phyloP scores from a whole-genome alignment of 2,797 vertebrate species.

The Crocidura indochinensis region DNA sequence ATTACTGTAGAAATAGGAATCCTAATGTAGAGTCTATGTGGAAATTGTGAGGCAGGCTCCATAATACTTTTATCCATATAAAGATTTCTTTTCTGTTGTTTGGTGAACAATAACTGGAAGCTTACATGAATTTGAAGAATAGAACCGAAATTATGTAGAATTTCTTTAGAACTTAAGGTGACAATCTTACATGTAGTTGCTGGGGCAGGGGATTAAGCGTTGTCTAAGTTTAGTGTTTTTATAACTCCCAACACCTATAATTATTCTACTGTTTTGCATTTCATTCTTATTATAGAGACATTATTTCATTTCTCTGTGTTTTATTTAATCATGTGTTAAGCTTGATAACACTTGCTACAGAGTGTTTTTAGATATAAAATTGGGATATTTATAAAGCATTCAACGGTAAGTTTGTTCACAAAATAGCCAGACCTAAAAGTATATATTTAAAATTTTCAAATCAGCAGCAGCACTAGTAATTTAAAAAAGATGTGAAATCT shows the following conservation, averaged over 20 bases:
- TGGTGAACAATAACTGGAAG: neutral
- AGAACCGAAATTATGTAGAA: neutral
- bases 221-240: neutral
- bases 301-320: constrained; percentile 53
- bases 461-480: neutral
- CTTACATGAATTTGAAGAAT: neutral
- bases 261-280: neutral
- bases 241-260: neutral
- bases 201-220: neutral
- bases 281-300: constrained; percentile 2
- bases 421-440: constrained; percentile 27
- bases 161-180: neutral
- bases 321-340: constrained; percentile 51
- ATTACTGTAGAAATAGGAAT: constrained; percentile 21
- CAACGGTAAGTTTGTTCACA: constrained; percentile 35
- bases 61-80: neutral
- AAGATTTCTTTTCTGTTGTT: constrained; percentile 1
- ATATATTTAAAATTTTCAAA: constrained; percentile 38
- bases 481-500: neutral
- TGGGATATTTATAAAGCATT: constrained; percentile 24
- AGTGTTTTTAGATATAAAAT: constrained; percentile 58
- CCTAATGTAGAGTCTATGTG: neutral
- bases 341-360: constrained; percentile 40
- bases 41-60: constrained; percentile 3
- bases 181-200: neutral